These are phyloP conservation scores for Phalacrocorax carbo DNA, from an alignment of 2,113 vertebrate genomes.

Conservation along the genomic window DNA sequence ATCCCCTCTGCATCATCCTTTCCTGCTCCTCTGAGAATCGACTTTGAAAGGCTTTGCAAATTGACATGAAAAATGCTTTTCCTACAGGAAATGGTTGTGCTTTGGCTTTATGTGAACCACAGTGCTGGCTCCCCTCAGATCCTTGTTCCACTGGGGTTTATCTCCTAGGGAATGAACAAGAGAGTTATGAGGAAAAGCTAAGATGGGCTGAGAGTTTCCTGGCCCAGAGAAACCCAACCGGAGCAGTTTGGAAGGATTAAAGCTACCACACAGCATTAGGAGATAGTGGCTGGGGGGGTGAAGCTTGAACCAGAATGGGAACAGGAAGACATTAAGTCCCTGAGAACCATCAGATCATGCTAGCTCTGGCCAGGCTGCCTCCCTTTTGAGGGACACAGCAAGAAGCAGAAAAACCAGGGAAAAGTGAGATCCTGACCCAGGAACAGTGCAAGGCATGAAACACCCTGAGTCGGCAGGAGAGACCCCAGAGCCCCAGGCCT, in stretches of 20 bases:
- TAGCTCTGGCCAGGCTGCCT: background rate
- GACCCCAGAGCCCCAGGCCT: background rate
- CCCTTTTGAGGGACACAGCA: background rate
- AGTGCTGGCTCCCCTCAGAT: background rate
- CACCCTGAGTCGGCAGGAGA: background rate
- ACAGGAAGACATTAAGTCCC: background rate
- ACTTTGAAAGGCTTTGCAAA: background rate
- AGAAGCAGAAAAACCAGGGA: background rate
- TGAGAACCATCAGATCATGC: background rate
- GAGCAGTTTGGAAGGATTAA: background rate
- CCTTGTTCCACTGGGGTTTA: background rate
- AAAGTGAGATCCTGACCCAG: rapidly evolving
- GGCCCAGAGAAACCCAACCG: background rate
- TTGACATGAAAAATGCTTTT: background rate
- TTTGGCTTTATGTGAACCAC: background rate
- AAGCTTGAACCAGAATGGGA: background rate
- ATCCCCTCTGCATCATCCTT: rapidly evolving
- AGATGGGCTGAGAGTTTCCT: background rate
- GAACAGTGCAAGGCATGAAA: background rate
- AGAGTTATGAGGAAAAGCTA: background rate
- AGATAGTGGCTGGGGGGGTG: background rate
- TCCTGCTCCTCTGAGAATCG: background rate
- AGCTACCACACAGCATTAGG: background rate
- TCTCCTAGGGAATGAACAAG: background rate
- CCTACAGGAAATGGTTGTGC: background rate